These are phyloP conservation scores for Drosophila ercepeae DNA, from an alignment of 1,140 invertebrate genomes.

Conservation along the genomic window DNA sequence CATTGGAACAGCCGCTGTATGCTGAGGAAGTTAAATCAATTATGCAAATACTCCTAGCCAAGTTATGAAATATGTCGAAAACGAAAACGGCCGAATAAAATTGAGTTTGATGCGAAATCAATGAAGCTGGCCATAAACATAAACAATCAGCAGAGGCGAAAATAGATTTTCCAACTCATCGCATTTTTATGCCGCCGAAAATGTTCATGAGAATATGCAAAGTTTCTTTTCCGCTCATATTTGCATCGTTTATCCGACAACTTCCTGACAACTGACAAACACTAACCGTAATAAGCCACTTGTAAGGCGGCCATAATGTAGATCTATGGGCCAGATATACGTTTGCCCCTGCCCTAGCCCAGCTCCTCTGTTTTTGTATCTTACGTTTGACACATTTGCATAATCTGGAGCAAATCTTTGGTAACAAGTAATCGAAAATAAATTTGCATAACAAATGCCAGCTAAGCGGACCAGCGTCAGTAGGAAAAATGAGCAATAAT, in stretches of 20 bases:
- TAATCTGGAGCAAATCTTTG: slow-evolving; percentile 79
- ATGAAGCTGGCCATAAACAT: slow-evolving; percentile 62
- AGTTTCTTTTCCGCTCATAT: slow-evolving; percentile 49
- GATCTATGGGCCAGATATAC: slow-evolving; percentile 44
- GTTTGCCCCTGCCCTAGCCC: neutral
- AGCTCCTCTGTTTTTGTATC: neutral
- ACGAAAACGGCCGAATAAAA: slow-evolving; percentile 31
- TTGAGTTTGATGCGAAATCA: slow-evolving; percentile 55
- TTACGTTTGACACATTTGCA: slow-evolving; percentile 70
- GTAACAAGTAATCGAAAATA: slow-evolving; percentile 83
- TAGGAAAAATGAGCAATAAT: slow-evolving; percentile 56
- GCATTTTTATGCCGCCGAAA: slow-evolving; percentile 40
- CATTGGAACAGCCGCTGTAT: slow-evolving; percentile 11
- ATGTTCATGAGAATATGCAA: slow-evolving; percentile 71
- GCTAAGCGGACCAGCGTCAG: slow-evolving; percentile 24
- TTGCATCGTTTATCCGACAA: slow-evolving; percentile 41
- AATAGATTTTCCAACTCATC: slow-evolving; percentile 73
- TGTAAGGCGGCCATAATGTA: slow-evolving; percentile 63
- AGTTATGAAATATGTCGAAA: slow-evolving; percentile 39
- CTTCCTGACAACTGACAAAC: slow-evolving; percentile 59
- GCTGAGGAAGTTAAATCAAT: slow-evolving; percentile 36
- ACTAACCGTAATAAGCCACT: slow-evolving; percentile 80
- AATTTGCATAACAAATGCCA: slow-evolving; percentile 80
- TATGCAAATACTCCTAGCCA: slow-evolving; percentile 49
- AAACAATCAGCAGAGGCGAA: slow-evolving; percentile 66